These are phyloP conservation scores for Ramphastos sulfuratus DNA, from an alignment of 2,113 vertebrate species.

Conservation along the genomic window DNA sequence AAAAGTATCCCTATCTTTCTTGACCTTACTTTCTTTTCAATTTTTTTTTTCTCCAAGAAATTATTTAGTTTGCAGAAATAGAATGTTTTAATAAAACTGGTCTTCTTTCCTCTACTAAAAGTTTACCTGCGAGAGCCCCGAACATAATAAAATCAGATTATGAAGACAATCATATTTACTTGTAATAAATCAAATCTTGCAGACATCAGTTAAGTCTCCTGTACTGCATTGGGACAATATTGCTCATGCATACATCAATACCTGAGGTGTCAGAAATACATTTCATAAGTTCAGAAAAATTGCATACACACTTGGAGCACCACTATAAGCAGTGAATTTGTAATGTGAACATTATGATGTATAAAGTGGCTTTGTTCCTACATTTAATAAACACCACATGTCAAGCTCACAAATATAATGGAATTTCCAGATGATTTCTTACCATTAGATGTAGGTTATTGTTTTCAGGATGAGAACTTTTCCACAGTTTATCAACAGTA, in stretches of 20 bases:
- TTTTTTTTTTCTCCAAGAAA: slow-evolving; percentile 63
- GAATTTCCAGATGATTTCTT: slow-evolving; percentile 80
- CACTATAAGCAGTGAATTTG: slow-evolving; percentile 79
- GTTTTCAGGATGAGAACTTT: slow-evolving; percentile 72
- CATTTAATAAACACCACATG: slow-evolving; percentile 90
- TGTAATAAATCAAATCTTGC: slow-evolving; percentile 97
- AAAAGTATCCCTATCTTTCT: not conserved
- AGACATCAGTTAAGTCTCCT: slow-evolving; percentile 86
- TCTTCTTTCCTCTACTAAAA: slow-evolving; percentile 86
- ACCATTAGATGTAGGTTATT: slow-evolving; percentile 78
- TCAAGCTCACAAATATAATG: slow-evolving; percentile 81
- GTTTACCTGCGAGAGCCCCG: slow-evolving; percentile 93
- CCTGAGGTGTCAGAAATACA: slow-evolving; percentile 80
- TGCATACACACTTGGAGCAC: slow-evolving; percentile 73
- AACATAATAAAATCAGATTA: slow-evolving; percentile 99
- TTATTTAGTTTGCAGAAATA: slow-evolving; percentile 75
- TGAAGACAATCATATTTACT: slow-evolving; percentile 95
- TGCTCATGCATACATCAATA: slow-evolving; percentile 79
- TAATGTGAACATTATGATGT: slow-evolving; percentile 85
- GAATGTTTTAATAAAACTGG: slow-evolving; percentile 91
- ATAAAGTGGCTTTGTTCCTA: slow-evolving; percentile 90
- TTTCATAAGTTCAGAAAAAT: slow-evolving; percentile 83
- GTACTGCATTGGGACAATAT: slow-evolving; percentile 81
- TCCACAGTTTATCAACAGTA: slow-evolving; percentile 67
- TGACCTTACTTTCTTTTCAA: not conserved